Evolutionary conservation across 1,140 invertebrate genomes (phyloP).

Genomic region (Panonychus citri): DNA sequence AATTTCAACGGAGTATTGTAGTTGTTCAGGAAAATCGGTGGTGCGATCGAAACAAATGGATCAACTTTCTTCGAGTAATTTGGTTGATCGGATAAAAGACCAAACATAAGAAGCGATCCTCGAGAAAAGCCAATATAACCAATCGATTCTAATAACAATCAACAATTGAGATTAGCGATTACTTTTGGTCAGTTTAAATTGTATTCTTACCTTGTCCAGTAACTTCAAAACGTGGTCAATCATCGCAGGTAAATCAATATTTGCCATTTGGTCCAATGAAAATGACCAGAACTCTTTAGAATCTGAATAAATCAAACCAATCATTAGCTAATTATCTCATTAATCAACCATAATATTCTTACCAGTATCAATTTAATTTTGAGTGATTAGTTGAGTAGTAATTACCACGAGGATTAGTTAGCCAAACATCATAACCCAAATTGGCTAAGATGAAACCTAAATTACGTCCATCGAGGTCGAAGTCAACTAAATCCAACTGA

Average conservation of each 20-base stretch:
- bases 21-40: not conserved
- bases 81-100: slow-evolving; percentile 23
- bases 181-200: too few relatives aligned
- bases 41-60: slow-evolving; percentile 3
- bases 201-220: slow-evolving; percentile 23
- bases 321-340: too few relatives aligned
- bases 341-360: not conserved
- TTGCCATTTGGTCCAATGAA: slow-evolving; percentile 20
- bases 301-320: too few relatives aligned
- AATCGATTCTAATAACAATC: not conserved
- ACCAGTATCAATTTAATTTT: not conserved
- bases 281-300: slow-evolving; percentile 24
- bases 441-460: slow-evolving; percentile 16
- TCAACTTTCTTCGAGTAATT: slow-evolving; percentile 13
- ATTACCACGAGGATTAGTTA: slow-evolving; percentile 21
- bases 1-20: too few relatives aligned
- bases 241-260: slow-evolving; percentile 27
- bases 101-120: slow-evolving; percentile 37
- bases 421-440: slow-evolving; percentile 21
- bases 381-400: slow-evolving; percentile 11
- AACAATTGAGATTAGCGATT: too few relatives aligned
- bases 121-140: slow-evolving; percentile 37
- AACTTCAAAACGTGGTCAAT: slow-evolving; percentile 23
- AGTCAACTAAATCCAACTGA: not conserved
- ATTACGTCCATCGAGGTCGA: not conserved